Base-by-base conservation (phyloP, 64 coral and sea anemone species). In the Montipora foliosa region DNA sequence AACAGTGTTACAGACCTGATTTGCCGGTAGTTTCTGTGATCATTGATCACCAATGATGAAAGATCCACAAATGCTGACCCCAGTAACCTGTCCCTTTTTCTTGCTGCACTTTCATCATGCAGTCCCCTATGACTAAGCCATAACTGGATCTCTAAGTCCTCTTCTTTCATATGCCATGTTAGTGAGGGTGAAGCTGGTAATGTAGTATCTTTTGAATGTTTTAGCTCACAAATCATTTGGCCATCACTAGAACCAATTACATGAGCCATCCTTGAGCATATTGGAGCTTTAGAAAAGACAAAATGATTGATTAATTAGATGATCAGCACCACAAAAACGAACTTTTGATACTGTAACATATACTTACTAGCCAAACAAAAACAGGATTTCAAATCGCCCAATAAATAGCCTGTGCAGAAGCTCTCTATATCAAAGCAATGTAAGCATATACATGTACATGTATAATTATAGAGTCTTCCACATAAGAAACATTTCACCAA, bases 31-130 rank as follows among this genome's bases (percentile, higher is more conserved):
- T 47, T 59, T 21, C 52, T 77, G 37, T 78, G 76, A 4, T 62
- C 14, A 44, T 14, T 48, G 25, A 44, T 55, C 55, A 95, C 77
- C 8, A 99, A 75, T 22, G 98, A 77, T 16, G 95, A 95, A 50
- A 99, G 29, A 49, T 94, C 89, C 87, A 99, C 78, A 84, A 94
- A 99, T 47, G 98, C 95, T 29, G 98, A 94, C 19, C 98, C 98
- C 20, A 99, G 21, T 21, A 99, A 82, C 60, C 85, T 96, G 92
- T 99, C 98, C 87, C 95, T 94, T 15, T 95, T 93, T 6, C 76
- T 89, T 25, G 98, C 87, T 6, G 89, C 68, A 58, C 45, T 75
- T 15, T 55, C 76, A 24, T n/a, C 74, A 75, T 25, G 17, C 2
- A 47, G 78, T 90, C 20, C 77, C 76, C 47, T 88, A 15, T 17